These are phyloP conservation scores for Perithous albicinctus DNA, from an alignment of 2,888 invertebrate species.

Conservation along the genomic window DNA sequence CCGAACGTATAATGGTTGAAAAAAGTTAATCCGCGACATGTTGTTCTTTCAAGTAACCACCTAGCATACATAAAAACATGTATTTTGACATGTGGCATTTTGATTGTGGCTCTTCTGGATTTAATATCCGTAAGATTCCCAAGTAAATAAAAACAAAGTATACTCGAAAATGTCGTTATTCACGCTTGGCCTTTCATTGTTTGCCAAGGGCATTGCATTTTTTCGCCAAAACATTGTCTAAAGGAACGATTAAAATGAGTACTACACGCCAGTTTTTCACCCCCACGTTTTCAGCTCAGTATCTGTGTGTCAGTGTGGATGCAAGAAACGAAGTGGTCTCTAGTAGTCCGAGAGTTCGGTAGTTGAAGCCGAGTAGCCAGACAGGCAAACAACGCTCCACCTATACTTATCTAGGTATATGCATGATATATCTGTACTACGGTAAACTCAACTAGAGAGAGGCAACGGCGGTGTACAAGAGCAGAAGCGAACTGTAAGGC, in stretches of 20 bases:
- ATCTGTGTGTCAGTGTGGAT: slow-evolving; percentile 2
- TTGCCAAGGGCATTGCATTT: neutral
- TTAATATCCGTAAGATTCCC: neutral
- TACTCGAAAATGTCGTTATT: neutral
- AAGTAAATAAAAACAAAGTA: neutral
- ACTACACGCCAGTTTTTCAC: neutral
- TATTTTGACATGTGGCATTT: no score
- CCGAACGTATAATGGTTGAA: neutral
- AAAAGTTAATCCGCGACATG: neutral
- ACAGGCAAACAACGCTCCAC: slow-evolving; percentile 45
- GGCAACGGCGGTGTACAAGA: slow-evolving; percentile 32
- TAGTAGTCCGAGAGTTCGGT: slow-evolving; percentile 9
- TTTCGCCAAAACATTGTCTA: neutral
- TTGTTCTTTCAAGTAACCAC: neutral
- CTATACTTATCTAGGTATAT: neutral
- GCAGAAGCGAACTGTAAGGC: slow-evolving; percentile 25
- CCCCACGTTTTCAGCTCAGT: neutral
- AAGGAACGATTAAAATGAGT: slow-evolving; percentile 6
- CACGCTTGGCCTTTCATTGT: neutral
- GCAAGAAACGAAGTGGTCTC: slow-evolving; percentile 56
- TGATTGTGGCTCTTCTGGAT: neutral
- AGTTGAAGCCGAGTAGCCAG: slow-evolving; percentile 53
- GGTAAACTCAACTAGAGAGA: slow-evolving; percentile 11
- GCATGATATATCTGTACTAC: neutral
- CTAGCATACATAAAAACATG: no score